A percentile compares a stretch with the other conserved stretches of the same genome.
Conservation (phyloP, 1,140 invertebrate species). For the Drosophila nikananu region DNA sequence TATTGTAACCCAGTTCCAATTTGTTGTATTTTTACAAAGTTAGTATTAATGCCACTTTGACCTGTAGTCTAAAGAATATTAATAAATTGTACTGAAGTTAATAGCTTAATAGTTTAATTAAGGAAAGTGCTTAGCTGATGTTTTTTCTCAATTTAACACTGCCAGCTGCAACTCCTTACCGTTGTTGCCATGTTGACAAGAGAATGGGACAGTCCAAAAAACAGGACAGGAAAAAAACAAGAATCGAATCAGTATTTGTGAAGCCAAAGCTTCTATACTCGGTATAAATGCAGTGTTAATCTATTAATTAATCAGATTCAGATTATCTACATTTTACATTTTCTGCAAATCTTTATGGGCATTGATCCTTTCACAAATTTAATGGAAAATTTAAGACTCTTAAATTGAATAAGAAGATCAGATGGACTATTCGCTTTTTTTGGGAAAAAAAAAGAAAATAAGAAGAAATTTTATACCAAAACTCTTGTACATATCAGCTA, state of each 20-base stretch:
- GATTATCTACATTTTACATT: not conserved
- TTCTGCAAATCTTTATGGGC: not conserved
- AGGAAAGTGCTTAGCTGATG: not conserved
- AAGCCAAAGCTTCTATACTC: not conserved
- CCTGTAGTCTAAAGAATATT: too few relatives aligned
- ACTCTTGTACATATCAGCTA: too few relatives aligned
- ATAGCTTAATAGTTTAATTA: not conserved
- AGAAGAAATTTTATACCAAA: too few relatives aligned
- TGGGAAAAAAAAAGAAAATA: too few relatives aligned
- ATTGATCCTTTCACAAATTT: too few relatives aligned
- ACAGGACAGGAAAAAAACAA: conserved; percentile 27
- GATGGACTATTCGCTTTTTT: not conserved
- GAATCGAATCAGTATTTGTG: not conserved
- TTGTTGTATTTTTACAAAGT: too few relatives aligned
- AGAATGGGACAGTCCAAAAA: conserved; percentile 12
- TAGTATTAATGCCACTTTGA: too few relatives aligned
- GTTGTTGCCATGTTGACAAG: conserved; percentile 31
- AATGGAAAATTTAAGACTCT: not conserved
- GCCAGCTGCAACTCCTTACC: conserved; percentile 2
- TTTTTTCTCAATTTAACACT: not conserved
- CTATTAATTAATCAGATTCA: not conserved
- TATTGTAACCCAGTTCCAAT: too few relatives aligned
- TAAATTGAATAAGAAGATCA: not conserved
- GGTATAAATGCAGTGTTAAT: not conserved
- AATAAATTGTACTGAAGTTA: not conserved